Conservation (phyloP, 2,113 vertebrate species). For the Stigmatopora nigra region DNA sequence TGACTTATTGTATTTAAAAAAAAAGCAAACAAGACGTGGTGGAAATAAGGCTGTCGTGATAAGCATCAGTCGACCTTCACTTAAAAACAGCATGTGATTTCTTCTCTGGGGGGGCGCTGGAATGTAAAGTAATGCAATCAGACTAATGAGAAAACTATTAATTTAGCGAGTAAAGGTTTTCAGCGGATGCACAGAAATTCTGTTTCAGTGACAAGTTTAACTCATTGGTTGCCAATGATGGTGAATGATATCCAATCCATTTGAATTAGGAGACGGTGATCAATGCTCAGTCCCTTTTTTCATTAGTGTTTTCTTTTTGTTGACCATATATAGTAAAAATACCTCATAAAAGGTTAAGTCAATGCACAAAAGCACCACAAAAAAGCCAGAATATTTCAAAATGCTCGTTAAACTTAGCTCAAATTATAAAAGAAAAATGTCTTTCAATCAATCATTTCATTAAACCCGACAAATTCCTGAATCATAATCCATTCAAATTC, state of each 20-base stretch:
- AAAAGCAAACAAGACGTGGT: slow-evolving; percentile 46
- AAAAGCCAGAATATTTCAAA: background rate
- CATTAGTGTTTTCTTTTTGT: too few relatives aligned
- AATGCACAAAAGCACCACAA: slow-evolving; percentile 3
- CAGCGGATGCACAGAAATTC: slow-evolving; percentile 1
- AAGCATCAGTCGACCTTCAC: slow-evolving; percentile 49
- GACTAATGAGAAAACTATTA: slow-evolving; percentile 57
- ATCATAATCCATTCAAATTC: slow-evolving; percentile 15
- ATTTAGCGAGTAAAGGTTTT: slow-evolving; percentile 32
- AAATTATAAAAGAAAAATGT: slow-evolving; percentile 3
- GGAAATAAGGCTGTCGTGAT: slow-evolving; percentile 48
- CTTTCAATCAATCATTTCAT: slow-evolving; percentile 7
- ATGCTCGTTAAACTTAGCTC: background rate
- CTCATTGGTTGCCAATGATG: slow-evolving; percentile 9
- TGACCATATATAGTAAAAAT: too few relatives aligned
- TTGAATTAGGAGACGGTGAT: too few relatives aligned
- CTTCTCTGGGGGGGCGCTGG: slow-evolving; percentile 46
- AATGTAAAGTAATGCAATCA: slow-evolving; percentile 63
- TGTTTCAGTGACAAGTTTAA: slow-evolving; percentile 8
- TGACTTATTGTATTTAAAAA: slow-evolving; percentile 58
- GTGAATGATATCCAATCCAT: slow-evolving; percentile 4
- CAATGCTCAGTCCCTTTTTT: too few relatives aligned
- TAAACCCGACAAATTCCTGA: slow-evolving; percentile 1
- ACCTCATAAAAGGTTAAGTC: slow-evolving; percentile 1
- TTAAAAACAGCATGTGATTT: slow-evolving; percentile 61